Evolutionary conservation across 2,113 vertebrate species (phyloP), one percentile per base, ranked within the genome.

Genomic region (Petrocephalus zakoni): DNA sequence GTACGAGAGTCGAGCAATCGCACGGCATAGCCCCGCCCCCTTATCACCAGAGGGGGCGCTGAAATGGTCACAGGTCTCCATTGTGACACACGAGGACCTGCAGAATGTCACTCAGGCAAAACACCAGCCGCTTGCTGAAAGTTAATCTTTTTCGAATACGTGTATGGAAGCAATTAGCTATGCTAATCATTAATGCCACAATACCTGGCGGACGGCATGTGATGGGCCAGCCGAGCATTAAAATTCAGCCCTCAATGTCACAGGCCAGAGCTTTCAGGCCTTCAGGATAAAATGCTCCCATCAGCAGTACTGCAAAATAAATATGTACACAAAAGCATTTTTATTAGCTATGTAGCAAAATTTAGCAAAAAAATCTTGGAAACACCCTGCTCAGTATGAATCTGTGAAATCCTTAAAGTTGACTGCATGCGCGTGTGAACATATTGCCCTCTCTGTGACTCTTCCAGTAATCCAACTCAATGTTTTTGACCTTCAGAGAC

Each of bases 201-300:
- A 78, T 78, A 42, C 29, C 34, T 42, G 72, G 19, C 15, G 17
- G 72, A 78, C 34, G 2, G 34, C 72, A 78, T 78, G 72, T 42
- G 72, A 78, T 13, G 17, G 34, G 34, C 72, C 6, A 15, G 17
- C 5, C 13, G 5, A 34, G 34, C 29, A 42, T 78, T 78, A 42
- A 78, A 78, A 78, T 78, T 42, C 72, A 78, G 72, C 72, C 7
- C 72, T 78, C 72, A 78, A 19, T 78, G 72, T 78, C 72, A 78
- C 17, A 17, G 72, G 29, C 25, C 4, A 3, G 9, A 64, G n/a
- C 68, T 75, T 2, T 75, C 2, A 78, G 68, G 72, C 34, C 34
- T n/a, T 5, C 34, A 42, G 72, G 72, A 15, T 78, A 78, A 78
- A 78, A 78, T 78, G 72, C 34, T 78, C 17, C 29, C 72, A 78